Base-by-base conservation (phyloP, 1,140 invertebrate genomes). In the Archivesica marissinica region DNA sequence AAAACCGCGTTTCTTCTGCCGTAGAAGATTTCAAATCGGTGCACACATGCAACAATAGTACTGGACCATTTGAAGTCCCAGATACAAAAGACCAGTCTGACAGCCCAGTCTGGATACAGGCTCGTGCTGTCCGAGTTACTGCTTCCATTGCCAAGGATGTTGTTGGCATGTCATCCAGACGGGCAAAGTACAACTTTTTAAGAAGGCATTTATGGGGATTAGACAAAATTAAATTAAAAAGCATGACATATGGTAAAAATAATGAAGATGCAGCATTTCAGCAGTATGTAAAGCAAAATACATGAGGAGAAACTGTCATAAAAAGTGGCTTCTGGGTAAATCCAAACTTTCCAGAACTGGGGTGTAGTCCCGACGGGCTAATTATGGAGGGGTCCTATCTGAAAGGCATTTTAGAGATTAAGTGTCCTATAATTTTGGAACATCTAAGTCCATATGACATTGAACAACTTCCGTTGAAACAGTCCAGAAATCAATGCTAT, bases 361-460 rank as follows among this genome's bases (percentile, higher is more conserved):
- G 61, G 9, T 38, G 72, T 66, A 66, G 33, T 7, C 61, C 61
- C 2, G 61, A 66, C 20, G 61, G 61, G 1, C 50, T 52, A 3
- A 66, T 66, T 11, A 4, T 64, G 23, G n/a, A 38, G 61, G 38
- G 39, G n/a, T 9, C 6, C 20, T 38, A 15, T 7, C 33, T 39
- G 20, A 3, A 11, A 11, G 35, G 61, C 6, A 20, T 66, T 61
- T 15, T 88, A n/a, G 87, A 86, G 74, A 64, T 88, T 0, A 88
- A 86, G 61, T 88, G 87, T 54, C 87, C 87, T 2, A 68, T 64
- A 15, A 33, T 50, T 23, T 20, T 70, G 11, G 74, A 75, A 50
- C 38, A 84, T 33, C 33, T 13, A 17, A 2, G 41, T 35, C 74
- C 82, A 33, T 47, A 15, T 23, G 59, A 30, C 23, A 35, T 50